Percentiles rank a stretch among this genome's conserved stretches.
Conservation (phyloP, 2,888 invertebrate genomes). For the Prosapia bicincta region DNA sequence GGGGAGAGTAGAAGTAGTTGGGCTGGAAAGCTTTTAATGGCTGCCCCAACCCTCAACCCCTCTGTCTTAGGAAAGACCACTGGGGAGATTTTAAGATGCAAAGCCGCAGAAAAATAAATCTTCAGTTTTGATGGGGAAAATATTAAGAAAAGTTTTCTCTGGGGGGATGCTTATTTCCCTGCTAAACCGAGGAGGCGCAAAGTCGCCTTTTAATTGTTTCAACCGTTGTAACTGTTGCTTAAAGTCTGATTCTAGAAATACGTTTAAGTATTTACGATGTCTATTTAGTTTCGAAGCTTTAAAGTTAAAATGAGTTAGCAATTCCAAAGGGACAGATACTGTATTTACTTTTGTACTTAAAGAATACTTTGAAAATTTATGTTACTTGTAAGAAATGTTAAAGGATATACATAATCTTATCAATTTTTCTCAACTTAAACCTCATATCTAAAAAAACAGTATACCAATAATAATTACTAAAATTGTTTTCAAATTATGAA, state of each 20-base stretch:
- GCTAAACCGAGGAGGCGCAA: background rate
- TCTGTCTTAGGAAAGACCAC: slow-evolving; percentile 21
- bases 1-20: background rate
- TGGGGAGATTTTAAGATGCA: slow-evolving; percentile 22
- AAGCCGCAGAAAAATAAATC: slow-evolving; percentile 22
- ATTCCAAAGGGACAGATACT: background rate
- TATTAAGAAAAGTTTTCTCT: slow-evolving; percentile 26
- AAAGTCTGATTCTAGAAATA: background rate
- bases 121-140: slow-evolving; percentile 26
- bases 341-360: too few relatives aligned
- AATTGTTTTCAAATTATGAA: too few relatives aligned
- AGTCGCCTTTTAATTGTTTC: slow-evolving; percentile 21
- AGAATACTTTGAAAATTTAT: too few relatives aligned
- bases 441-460: too few relatives aligned
- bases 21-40: slow-evolving; percentile 26
- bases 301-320: background rate
- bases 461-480: too few relatives aligned
- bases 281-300: background rate
- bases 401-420: too few relatives aligned
- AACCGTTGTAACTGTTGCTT: background rate
- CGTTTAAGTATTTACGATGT: background rate
- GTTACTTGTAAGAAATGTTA: too few relatives aligned
- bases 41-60: slow-evolving; percentile 7
- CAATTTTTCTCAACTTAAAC: too few relatives aligned
- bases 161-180: slow-evolving; percentile 8